Evolutionary conservation across 2,797 vertebrate species (phyloP).

Genomic region (Myioborus miniatus): DNA sequence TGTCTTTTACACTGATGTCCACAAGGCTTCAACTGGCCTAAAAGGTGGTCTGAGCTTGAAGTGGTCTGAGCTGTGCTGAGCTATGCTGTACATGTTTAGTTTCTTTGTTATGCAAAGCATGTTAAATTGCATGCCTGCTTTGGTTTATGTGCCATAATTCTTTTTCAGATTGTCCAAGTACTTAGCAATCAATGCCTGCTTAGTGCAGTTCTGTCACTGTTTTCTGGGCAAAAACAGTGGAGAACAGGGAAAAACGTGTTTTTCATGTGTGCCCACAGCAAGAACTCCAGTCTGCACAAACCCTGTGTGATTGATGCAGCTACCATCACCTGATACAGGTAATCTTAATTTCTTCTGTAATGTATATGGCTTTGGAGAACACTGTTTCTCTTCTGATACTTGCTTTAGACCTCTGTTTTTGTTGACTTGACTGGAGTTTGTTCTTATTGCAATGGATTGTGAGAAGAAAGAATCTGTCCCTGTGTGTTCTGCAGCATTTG

Average conservation of each 20-base stretch:
- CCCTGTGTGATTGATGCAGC: background rate
- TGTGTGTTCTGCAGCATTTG: background rate
- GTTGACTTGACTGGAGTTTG: background rate
- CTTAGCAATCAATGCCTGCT: slow-evolving; percentile 1
- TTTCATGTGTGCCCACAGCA: background rate
- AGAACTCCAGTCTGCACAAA: background rate
- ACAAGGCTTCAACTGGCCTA: background rate
- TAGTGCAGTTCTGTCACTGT: background rate
- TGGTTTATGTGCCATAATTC: background rate
- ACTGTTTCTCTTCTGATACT: background rate
- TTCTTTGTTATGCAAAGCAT: slow-evolving; percentile 8
- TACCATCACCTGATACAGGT: background rate
- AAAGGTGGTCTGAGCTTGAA: background rate
- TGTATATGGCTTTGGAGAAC: background rate
- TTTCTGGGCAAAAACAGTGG: background rate
- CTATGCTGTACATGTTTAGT: background rate
- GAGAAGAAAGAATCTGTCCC: background rate
- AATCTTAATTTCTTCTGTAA: background rate
- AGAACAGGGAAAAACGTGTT: background rate
- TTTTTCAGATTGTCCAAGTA: background rate
- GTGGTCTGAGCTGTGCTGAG: slow-evolving; percentile 12
- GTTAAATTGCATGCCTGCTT: slow-evolving; percentile 2
- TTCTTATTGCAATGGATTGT: background rate
- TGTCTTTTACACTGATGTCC: background rate
- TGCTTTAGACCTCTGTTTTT: background rate